Conservation (phyloP, 2,888 invertebrate species). For the Spisula solida region DNA sequence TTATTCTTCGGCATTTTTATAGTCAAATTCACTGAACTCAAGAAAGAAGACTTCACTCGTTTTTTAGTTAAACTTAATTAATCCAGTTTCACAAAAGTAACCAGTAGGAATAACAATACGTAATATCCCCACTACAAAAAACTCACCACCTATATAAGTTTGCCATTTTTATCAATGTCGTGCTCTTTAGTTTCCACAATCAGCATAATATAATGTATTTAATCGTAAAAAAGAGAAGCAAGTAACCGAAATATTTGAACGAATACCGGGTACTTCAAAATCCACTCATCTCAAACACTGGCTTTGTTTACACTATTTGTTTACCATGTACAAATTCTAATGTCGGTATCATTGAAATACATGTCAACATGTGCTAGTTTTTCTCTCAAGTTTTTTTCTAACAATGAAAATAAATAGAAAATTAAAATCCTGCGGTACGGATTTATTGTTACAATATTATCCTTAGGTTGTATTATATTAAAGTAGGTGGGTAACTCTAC, state of each 20-base stretch:
- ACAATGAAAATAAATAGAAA: slow-evolving; percentile 9
- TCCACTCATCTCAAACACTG: neutral
- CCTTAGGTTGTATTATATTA: neutral
- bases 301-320: neutral
- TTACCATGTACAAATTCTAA: neutral
- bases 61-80: neutral
- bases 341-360: neutral
- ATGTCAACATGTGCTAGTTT: neutral
- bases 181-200: neutral
- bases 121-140: neutral
- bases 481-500: neutral
- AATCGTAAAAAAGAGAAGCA: neutral
- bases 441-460: neutral
- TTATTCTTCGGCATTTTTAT: slow-evolving; percentile 60
- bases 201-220: neutral
- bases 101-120: neutral
- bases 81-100: neutral
- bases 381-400: neutral
- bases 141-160: neutral
- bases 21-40: neutral
- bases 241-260: slow-evolving; percentile 11
- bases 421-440: neutral
- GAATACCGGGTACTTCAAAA: neutral
- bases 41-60: neutral
- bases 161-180: neutral